Evolutionary conservation across 1,140 invertebrate species (phyloP).

Genomic region (Paraescarpia echinospica): DNA sequence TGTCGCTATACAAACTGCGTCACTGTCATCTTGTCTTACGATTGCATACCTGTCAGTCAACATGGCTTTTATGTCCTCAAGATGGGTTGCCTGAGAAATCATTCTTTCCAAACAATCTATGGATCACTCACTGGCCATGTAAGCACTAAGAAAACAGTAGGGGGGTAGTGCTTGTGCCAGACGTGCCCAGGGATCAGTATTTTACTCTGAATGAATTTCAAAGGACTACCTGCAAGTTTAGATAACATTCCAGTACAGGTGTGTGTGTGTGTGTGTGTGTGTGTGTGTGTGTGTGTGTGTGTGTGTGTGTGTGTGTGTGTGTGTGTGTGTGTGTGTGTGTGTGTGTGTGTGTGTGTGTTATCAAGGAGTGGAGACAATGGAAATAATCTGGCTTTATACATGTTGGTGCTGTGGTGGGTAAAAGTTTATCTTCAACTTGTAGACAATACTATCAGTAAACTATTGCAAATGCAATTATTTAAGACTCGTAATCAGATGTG

Average conservation of each 20-base stretch:
- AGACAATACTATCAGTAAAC: background rate
- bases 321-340: background rate
- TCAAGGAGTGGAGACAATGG: background rate
- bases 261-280: too few relatives aligned
- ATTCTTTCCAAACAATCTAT: background rate
- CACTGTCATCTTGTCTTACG: background rate
- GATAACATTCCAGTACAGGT: background rate
- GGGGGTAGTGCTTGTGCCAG: background rate
- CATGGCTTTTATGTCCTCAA: background rate
- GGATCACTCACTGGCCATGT: background rate
- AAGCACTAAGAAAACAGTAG: background rate
- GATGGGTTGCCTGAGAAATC: background rate
- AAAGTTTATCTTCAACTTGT: background rate
- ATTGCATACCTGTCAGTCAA: background rate
- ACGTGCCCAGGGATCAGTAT: background rate
- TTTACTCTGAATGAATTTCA: background rate
- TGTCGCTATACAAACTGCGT: background rate
- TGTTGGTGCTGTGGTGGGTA: background rate
- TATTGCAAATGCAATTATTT: too few relatives aligned
- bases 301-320: background rate
- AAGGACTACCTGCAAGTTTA: background rate
- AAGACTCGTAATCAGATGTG: too few relatives aligned
- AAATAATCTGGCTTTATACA: background rate
- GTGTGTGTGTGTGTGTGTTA: background rate
- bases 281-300: too few relatives aligned